A percentile compares a stretch with the other conserved stretches of the same genome.
Conservation (phyloP, 2,888 invertebrate species). For the Dasypolia templi region DNA sequence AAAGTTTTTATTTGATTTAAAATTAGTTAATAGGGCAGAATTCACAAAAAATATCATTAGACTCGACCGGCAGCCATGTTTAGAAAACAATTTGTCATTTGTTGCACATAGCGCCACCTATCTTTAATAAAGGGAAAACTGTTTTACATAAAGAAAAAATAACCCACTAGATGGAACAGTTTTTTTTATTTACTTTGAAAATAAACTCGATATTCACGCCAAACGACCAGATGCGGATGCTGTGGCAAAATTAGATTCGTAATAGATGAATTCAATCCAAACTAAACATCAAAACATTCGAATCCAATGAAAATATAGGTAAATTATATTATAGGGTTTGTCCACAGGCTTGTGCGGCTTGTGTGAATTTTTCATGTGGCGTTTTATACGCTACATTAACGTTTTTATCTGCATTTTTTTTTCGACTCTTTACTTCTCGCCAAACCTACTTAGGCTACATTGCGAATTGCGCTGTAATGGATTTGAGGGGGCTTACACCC, state of each 20-base stretch:
- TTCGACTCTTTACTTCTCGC: too few relatives aligned
- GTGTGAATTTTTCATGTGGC: too few relatives aligned
- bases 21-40: constrained; percentile 73
- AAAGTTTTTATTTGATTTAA: constrained; percentile 67
- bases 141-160: neutral
- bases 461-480: too few relatives aligned
- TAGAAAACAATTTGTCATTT: constrained; percentile 75
- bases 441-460: too few relatives aligned
- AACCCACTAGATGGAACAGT: constrained; percentile 30
- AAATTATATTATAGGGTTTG: too few relatives aligned
- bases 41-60: constrained; percentile 81
- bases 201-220: neutral
- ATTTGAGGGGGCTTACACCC: too few relatives aligned
- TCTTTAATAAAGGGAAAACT: constrained; percentile 1
- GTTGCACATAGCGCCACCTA: constrained; percentile 67
- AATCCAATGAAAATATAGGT: neutral
- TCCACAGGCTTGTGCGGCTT: too few relatives aligned
- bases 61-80: constrained; percentile 89
- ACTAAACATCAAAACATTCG: neutral
- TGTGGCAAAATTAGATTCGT: neutral
- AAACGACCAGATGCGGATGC: neutral
- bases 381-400: too few relatives aligned
- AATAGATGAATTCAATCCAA: neutral
- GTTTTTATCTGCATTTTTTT: too few relatives aligned
- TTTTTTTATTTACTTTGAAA: neutral